Evolutionary conservation across 1,140 invertebrate species (phyloP), one percentile per base, ranked within the genome.

Genomic region (Euura saliciscinereae): DNA sequence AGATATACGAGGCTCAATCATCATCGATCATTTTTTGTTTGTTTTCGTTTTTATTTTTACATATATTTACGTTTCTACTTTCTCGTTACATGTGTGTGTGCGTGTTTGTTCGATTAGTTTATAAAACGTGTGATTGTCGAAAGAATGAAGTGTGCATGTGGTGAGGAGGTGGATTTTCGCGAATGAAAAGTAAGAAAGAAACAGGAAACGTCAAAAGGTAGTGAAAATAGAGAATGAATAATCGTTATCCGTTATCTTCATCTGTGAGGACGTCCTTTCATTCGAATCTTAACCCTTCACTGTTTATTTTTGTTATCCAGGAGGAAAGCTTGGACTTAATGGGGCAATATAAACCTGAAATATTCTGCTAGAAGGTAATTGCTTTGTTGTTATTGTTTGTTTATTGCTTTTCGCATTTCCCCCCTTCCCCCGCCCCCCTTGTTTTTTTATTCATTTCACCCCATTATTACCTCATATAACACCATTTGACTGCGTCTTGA

Each of bases 241-340:
- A 11, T 59, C 51, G 51, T n/a, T 59, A n/a, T 59, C 3, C 8
- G 13, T 59, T 28, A 28, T 28, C 28, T 28, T 28, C 51, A 59
- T 59, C 13, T 59, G 51, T 59, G 13, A 59, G 44, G 68, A 76
- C 44, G 28, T 81, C 73, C 68, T 78, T 71, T 71, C 75, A 74
- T 72, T 74, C 68, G 72, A 76, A 75, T 77, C 73, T 77, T 74
- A 76, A 77, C 72, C 72, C 74, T 75, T 79, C 76, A 79, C 73
- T 78, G 82, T 89, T 89, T 87, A 82, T 90, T 89, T 89, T 89
- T 89, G 85, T 89, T 88, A 85, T 86, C 79, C 88, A 92, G 90
- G 92, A 94, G 88, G 92, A 94, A 89, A 93, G 91, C 89, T 91
- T 93, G 91, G 93, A 94, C 89, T 92, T 93, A 88, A 93, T 94